Evolutionary conservation across 2,797 vertebrate genomes (phyloP).

Genomic region (Tokudaia muenninki): DNA sequence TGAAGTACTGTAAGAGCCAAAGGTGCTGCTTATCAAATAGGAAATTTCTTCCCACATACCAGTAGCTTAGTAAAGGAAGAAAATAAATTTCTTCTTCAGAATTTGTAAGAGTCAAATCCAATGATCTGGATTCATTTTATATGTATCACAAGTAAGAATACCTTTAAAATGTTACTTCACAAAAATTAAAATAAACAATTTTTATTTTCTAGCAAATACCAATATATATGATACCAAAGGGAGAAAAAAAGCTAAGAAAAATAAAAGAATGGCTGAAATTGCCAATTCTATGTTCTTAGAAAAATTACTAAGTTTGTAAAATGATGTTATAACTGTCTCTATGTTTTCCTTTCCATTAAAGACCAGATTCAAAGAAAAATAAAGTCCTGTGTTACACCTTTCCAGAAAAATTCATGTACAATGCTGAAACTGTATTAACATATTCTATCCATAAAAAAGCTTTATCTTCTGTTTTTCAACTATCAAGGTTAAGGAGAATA

Average conservation of each 20-base stretch:
- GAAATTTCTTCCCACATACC: not conserved
- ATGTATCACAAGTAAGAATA: not conserved
- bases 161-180: constrained; percentile 51
- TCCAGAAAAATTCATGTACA: constrained; percentile 78
- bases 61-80: constrained; percentile 15
- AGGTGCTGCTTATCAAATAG: not conserved
- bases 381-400: constrained; percentile 78
- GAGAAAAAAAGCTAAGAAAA: constrained; percentile 57
- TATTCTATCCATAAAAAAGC: constrained; percentile 75
- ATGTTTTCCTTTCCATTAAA: constrained; percentile 78
- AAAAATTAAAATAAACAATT: constrained; percentile 67
- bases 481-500: constrained; percentile 75
- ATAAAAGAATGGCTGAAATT: constrained; percentile 46
- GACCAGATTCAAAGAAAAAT: constrained; percentile 78
- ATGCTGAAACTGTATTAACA: constrained; percentile 81
- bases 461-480: constrained; percentile 43
- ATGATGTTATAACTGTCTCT: not conserved
- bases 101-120: constrained; percentile 50
- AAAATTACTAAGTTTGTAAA: not conserved
- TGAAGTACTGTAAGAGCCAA: not conserved
- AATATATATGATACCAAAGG: not conserved
- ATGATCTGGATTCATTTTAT: constrained; percentile 22
- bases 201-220: not conserved
- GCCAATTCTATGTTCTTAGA: not conserved
- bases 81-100: constrained; percentile 9